Evolutionary conservation across 2,888 invertebrate genomes (phyloP).

Genomic region (Lacanobia wlatinum): DNA sequence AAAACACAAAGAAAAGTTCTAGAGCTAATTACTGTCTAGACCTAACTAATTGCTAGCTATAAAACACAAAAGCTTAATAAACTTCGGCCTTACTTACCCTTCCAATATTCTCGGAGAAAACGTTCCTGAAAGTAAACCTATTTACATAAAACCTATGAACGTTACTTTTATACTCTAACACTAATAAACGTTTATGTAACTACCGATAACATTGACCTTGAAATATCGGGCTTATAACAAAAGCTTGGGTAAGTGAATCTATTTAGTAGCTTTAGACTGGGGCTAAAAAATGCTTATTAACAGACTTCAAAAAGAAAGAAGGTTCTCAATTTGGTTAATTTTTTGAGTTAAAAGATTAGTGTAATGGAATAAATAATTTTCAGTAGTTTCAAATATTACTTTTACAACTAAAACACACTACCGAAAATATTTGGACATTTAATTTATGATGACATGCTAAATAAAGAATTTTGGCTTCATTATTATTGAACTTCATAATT

Average conservation of each 20-base stretch:
- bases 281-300: background rate
- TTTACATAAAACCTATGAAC: slow-evolving; percentile 51
- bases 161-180: slow-evolving; percentile 42
- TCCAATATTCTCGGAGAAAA: slow-evolving; percentile 38
- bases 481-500: no score
- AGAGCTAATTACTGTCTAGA: slow-evolving; percentile 31
- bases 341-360: background rate
- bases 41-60: slow-evolving; percentile 42
- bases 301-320: background rate
- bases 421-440: no score
- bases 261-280: slow-evolving; percentile 17
- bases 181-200: slow-evolving; percentile 43
- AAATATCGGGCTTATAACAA: slow-evolving; percentile 36
- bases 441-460: no score
- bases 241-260: slow-evolving; percentile 25
- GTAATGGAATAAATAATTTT: background rate
- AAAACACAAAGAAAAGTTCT: slow-evolving; percentile 2
- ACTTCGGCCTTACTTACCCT: slow-evolving; percentile 33
- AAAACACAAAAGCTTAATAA: slow-evolving; percentile 51
- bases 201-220: slow-evolving; percentile 31
- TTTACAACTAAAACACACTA: no score
- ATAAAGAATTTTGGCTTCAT: no score
- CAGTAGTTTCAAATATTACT: no score
- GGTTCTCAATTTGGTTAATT: background rate
- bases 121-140: slow-evolving; percentile 40